phyloP scores from a whole-genome alignment of 2,888 invertebrate genomes.

The Diaphora mendica region DNA sequence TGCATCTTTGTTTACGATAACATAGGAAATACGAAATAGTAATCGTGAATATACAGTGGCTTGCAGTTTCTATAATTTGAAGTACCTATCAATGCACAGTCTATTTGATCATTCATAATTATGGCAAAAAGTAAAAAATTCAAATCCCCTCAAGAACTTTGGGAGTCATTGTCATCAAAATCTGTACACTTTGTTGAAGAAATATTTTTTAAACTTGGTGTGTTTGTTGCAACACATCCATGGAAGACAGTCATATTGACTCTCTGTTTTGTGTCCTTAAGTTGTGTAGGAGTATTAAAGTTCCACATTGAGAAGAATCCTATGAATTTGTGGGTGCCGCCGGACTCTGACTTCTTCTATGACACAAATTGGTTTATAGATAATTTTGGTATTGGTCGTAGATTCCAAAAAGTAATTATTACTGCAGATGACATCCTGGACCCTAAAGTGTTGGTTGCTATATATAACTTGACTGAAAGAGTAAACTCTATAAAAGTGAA shows the following conservation, averaged over 20 bases:
- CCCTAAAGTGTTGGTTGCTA: conserved; percentile 84
- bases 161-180: conserved; percentile 76
- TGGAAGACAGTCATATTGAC: conserved; percentile 87
- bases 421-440: conserved; percentile 89
- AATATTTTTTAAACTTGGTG: conserved; percentile 87
- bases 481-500: conserved; percentile 73
- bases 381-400: conserved; percentile 88
- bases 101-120: not conserved
- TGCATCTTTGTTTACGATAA: not conserved
- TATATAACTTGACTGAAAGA: conserved; percentile 83
- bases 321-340: conserved; percentile 91
- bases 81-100: not conserved
- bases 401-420: conserved; percentile 88
- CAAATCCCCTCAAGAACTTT: conserved; percentile 74
- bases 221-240: conserved; percentile 87
- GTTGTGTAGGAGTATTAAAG: conserved; percentile 87
- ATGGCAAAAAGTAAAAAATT: conserved; percentile 71
- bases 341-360: conserved; percentile 88
- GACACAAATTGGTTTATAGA: conserved; percentile 91
- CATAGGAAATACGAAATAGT: not conserved
- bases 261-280: conserved; percentile 85
- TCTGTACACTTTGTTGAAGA: conserved; percentile 78
- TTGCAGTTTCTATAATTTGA: conserved; percentile 8
- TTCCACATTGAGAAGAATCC: conserved; percentile 92
- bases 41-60: not conserved